A percentile compares a stretch with the other conserved stretches of the same genome.
These are phyloP conservation scores for Calliopsis andreniformis DNA, from an alignment of 1,140 invertebrate genomes.

Conservation along the genomic window DNA sequence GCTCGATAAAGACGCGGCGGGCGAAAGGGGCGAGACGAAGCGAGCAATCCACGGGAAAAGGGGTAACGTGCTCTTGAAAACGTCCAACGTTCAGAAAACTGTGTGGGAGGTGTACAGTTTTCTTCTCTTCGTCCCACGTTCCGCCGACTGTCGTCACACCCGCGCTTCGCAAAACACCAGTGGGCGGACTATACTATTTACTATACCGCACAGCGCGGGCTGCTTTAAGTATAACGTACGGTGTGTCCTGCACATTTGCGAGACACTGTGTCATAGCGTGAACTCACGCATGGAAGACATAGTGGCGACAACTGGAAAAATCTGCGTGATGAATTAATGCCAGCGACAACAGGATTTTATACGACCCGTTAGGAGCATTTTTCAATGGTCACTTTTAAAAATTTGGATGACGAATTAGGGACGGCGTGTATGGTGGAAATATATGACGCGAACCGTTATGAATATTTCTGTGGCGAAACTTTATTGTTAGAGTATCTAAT, in stretches of 20 bases:
- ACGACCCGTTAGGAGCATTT: background rate
- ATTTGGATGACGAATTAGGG: slow-evolving; percentile 17
- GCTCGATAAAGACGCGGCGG: background rate
- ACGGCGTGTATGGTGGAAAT: background rate
- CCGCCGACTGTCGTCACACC: slow-evolving; percentile 51
- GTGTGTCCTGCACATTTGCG: background rate
- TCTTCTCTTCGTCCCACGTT: slow-evolving; percentile 57
- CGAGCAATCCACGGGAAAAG: slow-evolving; percentile 1
- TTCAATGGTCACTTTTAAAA: background rate
- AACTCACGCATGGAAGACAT: slow-evolving; percentile 4
- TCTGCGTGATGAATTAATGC: slow-evolving; percentile 18
- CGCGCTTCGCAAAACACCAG: slow-evolving; percentile 13
- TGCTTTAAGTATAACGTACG: slow-evolving; percentile 20
- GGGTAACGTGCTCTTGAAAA: slow-evolving; percentile 20
- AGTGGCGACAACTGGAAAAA: slow-evolving; percentile 5
- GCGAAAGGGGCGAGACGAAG: background rate
- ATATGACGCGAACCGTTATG: background rate
- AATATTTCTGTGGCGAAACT: background rate
- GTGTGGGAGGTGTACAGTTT: slow-evolving; percentile 53
- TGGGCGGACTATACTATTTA: slow-evolving; percentile 32
- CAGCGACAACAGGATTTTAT: background rate
- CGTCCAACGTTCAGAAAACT: slow-evolving; percentile 32
- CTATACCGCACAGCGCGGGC: background rate
- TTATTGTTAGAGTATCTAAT: background rate
- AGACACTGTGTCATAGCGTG: slow-evolving; percentile 1